A percentile compares a stretch with the other conserved stretches of the same genome.
Conservation (phyloP, 2,888 invertebrate genomes). For the Idaea biselata region DNA sequence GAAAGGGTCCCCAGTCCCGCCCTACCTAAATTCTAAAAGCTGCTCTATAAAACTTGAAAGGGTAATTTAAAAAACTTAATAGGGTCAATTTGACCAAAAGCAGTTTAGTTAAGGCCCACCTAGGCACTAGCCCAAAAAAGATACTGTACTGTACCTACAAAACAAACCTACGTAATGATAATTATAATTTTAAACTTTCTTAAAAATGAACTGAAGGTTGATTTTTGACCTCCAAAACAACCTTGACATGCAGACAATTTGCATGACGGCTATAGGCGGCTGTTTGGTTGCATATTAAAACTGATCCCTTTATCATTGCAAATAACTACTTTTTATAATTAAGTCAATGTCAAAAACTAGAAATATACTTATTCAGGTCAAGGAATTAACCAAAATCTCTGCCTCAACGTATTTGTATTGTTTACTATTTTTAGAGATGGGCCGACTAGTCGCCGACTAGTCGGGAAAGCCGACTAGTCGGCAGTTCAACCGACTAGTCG, state of each 20-base stretch:
- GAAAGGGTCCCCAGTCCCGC: too few relatives aligned
- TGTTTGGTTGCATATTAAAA: conserved; percentile 28
- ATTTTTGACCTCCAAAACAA: conserved; percentile 53
- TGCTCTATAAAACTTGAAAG: too few relatives aligned
- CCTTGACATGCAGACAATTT: conserved; percentile 63
- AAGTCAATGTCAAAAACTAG: not conserved
- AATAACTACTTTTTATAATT: conserved; percentile 15
- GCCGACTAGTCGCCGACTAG: too few relatives aligned
- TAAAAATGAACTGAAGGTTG: conserved; percentile 35
- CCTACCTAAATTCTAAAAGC: too few relatives aligned
- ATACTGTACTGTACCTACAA: not conserved
- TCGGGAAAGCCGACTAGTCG: too few relatives aligned
- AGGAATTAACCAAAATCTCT: not conserved
- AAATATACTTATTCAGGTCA: not conserved
- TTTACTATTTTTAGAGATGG: not conserved
- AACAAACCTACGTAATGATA: conserved; percentile 3
- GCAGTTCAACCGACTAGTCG: too few relatives aligned
- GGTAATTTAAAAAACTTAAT: too few relatives aligned
- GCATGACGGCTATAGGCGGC: conserved; percentile 41
- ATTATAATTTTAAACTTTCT: conserved; percentile 24
- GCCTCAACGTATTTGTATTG: not conserved
- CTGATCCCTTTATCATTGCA: conserved; percentile 22
- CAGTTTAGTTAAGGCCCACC: too few relatives aligned
- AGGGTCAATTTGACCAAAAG: too few relatives aligned
- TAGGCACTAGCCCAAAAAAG: conserved; percentile 10